Conservation (phyloP, 2,888 invertebrate genomes). For the Antheraea assamensis region DNA sequence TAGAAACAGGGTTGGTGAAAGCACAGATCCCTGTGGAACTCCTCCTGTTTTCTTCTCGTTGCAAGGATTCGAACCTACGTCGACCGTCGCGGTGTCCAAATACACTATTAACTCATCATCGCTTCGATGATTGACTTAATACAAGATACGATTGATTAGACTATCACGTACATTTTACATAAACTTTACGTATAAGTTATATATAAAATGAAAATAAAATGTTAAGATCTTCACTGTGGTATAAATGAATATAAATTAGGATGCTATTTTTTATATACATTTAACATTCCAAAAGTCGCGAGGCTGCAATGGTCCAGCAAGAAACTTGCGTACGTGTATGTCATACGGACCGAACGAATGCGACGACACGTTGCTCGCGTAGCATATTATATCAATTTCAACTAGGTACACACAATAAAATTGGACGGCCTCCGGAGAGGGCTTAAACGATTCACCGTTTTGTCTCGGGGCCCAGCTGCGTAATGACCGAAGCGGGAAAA, state of each 20-base stretch:
- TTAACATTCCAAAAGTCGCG: constrained; percentile 46
- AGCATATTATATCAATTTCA: constrained; percentile 76
- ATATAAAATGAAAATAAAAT: not conserved
- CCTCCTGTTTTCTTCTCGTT: no score
- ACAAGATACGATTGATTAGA: no score
- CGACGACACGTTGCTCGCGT: constrained; percentile 64
- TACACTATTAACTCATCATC: no score
- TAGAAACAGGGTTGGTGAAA: no score
- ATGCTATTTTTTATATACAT: constrained; percentile 35
- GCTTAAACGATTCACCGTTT: constrained; percentile 83
- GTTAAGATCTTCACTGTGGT: not conserved
- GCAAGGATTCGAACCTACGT: no score
- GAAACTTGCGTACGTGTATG: constrained; percentile 59
- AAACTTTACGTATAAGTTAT: not conserved
- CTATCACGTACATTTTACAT: no score
- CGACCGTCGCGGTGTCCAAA: no score
- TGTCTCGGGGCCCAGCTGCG: constrained; percentile 82
- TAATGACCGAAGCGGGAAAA: constrained; percentile 81
- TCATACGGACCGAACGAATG: constrained; percentile 57
- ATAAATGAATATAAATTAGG: constrained; percentile 35
- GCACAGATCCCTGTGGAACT: no score
- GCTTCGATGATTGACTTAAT: no score
- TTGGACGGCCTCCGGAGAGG: constrained; percentile 81
- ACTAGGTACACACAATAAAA: constrained; percentile 81
- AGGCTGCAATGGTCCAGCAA: constrained; percentile 53